Conservation (phyloP, 1,140 invertebrate species). For the Coelopa frigida region DNA sequence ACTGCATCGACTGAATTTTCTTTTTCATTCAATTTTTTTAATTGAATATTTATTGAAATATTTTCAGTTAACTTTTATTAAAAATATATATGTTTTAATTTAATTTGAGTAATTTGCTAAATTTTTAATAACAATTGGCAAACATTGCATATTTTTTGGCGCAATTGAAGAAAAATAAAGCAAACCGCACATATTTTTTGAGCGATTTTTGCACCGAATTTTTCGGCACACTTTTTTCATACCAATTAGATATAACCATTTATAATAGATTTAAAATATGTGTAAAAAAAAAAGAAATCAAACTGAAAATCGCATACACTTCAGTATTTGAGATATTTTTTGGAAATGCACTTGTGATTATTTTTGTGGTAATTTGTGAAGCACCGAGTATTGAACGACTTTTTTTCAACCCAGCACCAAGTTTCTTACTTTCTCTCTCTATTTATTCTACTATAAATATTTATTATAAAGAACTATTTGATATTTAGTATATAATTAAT, state of each 20-base stretch:
- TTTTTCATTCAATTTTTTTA: background rate
- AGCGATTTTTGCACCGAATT: constrained; percentile 1
- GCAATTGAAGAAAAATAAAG: constrained; percentile 21
- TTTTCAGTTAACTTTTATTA: background rate
- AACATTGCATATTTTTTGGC: constrained; percentile 45
- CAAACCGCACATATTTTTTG: constrained; percentile 10
- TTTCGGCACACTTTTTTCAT: constrained; percentile 7
- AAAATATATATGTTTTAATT: constrained; percentile 9
- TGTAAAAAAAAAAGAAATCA: too few species aligned
- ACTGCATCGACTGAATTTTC: too few species aligned
- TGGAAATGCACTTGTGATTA: constrained; percentile 17
- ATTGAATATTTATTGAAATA: constrained; percentile 1
- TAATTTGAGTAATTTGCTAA: constrained; percentile 12
- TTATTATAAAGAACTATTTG: too few species aligned
- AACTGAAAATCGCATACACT: constrained; percentile 4
- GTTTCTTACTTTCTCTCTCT: constrained; percentile 23
- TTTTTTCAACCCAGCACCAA: too few species aligned
- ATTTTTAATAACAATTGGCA: constrained; percentile 30
- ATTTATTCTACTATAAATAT: background rate
- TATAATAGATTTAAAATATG: too few species aligned
- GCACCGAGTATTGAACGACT: constrained; percentile 21
- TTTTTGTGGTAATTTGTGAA: constrained; percentile 44
- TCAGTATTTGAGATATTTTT: constrained; percentile 4
- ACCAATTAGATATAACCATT: too few species aligned
- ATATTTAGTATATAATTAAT: too few species aligned